phyloP scores from a whole-genome alignment of 64 coral and sea anemone species.

The Montipora sp. region DNA sequence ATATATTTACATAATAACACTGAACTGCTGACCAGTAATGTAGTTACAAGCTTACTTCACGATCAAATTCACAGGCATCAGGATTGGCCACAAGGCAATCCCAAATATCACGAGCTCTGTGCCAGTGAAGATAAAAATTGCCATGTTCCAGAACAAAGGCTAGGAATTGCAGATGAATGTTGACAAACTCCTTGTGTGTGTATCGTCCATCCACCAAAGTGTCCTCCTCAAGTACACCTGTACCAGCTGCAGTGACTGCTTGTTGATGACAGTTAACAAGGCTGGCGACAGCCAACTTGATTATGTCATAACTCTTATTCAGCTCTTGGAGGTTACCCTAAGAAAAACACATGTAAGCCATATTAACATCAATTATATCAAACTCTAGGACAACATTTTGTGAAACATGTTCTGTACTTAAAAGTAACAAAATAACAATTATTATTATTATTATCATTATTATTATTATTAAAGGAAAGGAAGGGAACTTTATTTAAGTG shows the following conservation, averaged over 20 bases:
- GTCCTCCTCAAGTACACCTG: conserved; percentile 69
- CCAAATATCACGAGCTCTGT: conserved; percentile 91
- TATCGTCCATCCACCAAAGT: conserved; percentile 91
- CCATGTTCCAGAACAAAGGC: conserved; percentile 95
- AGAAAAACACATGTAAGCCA: neutral
- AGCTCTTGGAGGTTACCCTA: conserved; percentile 90
- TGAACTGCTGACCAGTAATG: no score
- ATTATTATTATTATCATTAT: no score
- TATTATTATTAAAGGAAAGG: no score
- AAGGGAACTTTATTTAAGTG: no score
- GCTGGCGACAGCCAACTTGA: conserved; percentile 84
- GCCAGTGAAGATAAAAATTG: conserved; percentile 79
- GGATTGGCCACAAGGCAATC: conserved; percentile 81
- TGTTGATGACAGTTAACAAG: conserved; percentile 88
- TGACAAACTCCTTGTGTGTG: conserved; percentile 71
- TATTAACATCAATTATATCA: no score
- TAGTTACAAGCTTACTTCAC: conserved; percentile 61
- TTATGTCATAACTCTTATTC: conserved; percentile 82
- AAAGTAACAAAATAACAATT: no score
- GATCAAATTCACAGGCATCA: conserved; percentile 90
- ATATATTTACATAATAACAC: no score
- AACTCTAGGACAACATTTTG: no score
- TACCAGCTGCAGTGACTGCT: conserved; percentile 56
- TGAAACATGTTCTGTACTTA: no score
- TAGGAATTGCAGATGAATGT: conserved; percentile 82